A percentile compares a stretch with the other conserved stretches of the same genome.
Evolutionary conservation across 2,888 invertebrate genomes (phyloP).

Genomic region (Rhabditophanes sp.): DNA sequence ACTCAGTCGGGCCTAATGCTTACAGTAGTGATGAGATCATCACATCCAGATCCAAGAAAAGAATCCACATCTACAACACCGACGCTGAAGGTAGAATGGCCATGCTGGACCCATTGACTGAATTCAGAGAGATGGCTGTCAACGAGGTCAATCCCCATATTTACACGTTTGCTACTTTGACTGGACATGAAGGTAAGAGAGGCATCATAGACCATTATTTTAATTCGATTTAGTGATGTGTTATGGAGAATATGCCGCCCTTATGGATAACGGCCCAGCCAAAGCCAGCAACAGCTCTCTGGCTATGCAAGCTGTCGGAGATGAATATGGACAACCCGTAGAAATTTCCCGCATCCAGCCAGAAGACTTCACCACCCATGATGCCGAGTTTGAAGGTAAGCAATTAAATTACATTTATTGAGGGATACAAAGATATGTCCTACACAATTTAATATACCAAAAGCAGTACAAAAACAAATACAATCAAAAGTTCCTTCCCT

Average conservation of each 20-base stretch:
- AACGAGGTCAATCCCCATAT: slow-evolving; percentile 63
- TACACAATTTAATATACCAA: no score
- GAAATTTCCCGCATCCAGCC: slow-evolving; percentile 37
- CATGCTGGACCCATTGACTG: slow-evolving; percentile 39
- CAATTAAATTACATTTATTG: no score
- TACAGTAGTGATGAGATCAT: slow-evolving; percentile 63
- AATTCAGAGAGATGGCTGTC: slow-evolving; percentile 49
- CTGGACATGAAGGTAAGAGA: slow-evolving; percentile 27
- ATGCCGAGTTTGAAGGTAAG: no score
- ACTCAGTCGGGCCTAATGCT: slow-evolving; percentile 61
- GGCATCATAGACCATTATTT: slow-evolving; percentile 9
- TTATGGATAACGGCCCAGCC: slow-evolving; percentile 40
- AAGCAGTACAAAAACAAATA: no score
- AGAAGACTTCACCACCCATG: no score
- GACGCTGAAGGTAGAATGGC: slow-evolving; percentile 71
- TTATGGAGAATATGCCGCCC: slow-evolving; percentile 34
- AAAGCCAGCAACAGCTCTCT: no score
- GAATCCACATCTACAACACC: slow-evolving; percentile 75
- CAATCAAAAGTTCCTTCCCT: no score
- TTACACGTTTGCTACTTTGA: slow-evolving; percentile 49
- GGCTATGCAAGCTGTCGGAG: slow-evolving; percentile 7
- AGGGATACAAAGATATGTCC: no score
- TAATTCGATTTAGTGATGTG: slow-evolving; percentile 11
- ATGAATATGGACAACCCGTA: slow-evolving; percentile 35
- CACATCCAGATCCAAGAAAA: slow-evolving; percentile 58